These are phyloP conservation scores for Acanthosoma haemorrhoidale DNA, from an alignment of 2,888 invertebrate species.

Conservation along the genomic window DNA sequence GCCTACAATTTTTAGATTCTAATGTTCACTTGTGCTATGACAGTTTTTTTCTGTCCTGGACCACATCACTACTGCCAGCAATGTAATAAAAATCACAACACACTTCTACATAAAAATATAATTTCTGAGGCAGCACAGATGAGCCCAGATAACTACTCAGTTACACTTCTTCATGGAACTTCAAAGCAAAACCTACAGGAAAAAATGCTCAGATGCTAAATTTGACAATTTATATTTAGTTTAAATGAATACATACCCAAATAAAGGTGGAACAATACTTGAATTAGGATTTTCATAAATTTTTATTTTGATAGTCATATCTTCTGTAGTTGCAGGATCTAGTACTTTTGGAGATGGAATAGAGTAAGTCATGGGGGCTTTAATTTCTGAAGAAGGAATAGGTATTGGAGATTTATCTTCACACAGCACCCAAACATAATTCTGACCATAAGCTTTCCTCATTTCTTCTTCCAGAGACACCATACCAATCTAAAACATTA, in stretches of 20 bases:
- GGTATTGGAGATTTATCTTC: not conserved
- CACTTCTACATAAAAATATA: too few species aligned
- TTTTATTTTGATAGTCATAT: not conserved
- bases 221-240: not conserved
- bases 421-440: not conserved
- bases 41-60: too few species aligned
- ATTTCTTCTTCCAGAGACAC: not conserved
- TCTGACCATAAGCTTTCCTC: conserved; percentile 3
- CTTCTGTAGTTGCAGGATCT: not conserved
- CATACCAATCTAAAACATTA: not conserved
- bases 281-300: not conserved
- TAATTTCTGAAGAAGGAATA: not conserved
- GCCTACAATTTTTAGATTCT: too few species aligned
- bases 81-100: too few species aligned
- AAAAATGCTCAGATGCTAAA: too few species aligned
- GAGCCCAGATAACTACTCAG: too few species aligned
- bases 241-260: not conserved
- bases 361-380: not conserved
- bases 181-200: too few species aligned
- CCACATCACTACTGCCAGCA: too few species aligned
- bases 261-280: not conserved
- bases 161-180: too few species aligned
- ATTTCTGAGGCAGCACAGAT: too few species aligned
- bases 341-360: not conserved
- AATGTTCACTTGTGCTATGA: too few species aligned